Conservation (phyloP, 2,797 vertebrate species). For the Oreochromis mossambicus region DNA sequence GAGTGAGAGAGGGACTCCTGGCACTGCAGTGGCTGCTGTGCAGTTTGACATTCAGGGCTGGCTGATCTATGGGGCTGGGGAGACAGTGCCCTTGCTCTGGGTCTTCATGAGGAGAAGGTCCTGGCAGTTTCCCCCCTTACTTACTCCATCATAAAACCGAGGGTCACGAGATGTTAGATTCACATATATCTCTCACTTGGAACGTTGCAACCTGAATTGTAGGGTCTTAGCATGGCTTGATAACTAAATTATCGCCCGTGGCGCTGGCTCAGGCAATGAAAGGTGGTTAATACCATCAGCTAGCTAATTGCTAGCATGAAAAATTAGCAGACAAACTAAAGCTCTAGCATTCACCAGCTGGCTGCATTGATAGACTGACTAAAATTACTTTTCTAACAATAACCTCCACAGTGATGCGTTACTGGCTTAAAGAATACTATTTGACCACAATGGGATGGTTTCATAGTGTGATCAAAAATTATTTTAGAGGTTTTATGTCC, state of each 20-base stretch:
- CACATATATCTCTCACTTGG: neutral
- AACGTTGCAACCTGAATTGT: neutral
- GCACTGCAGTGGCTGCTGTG: slow-evolving; percentile 74
- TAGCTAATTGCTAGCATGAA: neutral
- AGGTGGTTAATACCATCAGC: neutral
- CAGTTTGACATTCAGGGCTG: slow-evolving; percentile 81
- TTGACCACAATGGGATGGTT: slow-evolving; percentile 53
- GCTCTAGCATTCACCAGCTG: neutral
- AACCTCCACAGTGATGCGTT: slow-evolving; percentile 33
- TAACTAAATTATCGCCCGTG: slow-evolving; percentile 2
- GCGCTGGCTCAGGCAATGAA: neutral
- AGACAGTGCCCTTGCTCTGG: slow-evolving; percentile 81
- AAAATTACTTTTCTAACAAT: slow-evolving; percentile 20
- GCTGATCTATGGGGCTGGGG: slow-evolving; percentile 82
- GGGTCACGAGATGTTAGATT: slow-evolving; percentile 47
- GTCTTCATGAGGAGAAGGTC: slow-evolving; percentile 72
- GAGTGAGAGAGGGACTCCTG: slow-evolving; percentile 76
- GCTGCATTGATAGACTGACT: neutral
- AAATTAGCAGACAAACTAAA: neutral
- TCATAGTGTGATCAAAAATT: slow-evolving; percentile 66
- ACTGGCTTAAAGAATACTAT: slow-evolving; percentile 35
- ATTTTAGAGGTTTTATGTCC: slow-evolving; percentile 67
- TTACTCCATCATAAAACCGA: slow-evolving; percentile 68
- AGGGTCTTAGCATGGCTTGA: neutral
- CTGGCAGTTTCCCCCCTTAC: slow-evolving; percentile 65